Conservation (phyloP, 2,113 vertebrate species). For the Triplophysa rosa region DNA sequence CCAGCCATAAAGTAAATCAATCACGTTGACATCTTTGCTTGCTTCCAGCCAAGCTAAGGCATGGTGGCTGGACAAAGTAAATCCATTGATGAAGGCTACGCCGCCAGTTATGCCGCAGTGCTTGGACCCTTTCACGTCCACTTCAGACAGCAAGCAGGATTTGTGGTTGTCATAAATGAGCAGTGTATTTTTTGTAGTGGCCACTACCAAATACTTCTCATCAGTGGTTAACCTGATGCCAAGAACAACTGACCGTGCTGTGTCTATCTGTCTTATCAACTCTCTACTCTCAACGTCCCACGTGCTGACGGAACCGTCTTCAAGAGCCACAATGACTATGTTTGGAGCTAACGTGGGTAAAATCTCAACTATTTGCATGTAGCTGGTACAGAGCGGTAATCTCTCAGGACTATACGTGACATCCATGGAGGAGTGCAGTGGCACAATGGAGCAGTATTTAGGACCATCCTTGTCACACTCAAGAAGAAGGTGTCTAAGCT, state of each 20-base stretch:
- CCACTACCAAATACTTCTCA: slow-evolving; percentile 95
- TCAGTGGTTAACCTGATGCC: slow-evolving; percentile 90
- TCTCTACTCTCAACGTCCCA: slow-evolving; percentile 95
- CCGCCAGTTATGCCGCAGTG: slow-evolving; percentile 80
- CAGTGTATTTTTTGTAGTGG: slow-evolving; percentile 96
- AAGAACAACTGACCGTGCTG: slow-evolving; percentile 89
- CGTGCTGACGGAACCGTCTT: slow-evolving; percentile 96
- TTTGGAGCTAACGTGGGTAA: slow-evolving; percentile 91
- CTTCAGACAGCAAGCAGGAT: slow-evolving; percentile 94
- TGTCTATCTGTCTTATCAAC: slow-evolving; percentile 91
- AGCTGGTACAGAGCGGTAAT: slow-evolving; percentile 88
- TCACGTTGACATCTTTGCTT: slow-evolving; percentile 95
- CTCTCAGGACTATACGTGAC: slow-evolving; percentile 95
- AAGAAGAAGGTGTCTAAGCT: slow-evolving; percentile 92
- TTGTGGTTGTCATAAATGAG: slow-evolving; percentile 96
- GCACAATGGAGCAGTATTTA: slow-evolving; percentile 98
- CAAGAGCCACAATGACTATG: slow-evolving; percentile 89
- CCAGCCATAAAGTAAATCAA: slow-evolving; percentile 95
- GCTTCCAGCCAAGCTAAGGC: slow-evolving; percentile 96
- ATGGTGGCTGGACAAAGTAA: slow-evolving; percentile 91
- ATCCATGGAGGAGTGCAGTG: slow-evolving; percentile 96
- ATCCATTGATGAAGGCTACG: slow-evolving; percentile 92
- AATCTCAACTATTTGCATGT: slow-evolving; percentile 93
- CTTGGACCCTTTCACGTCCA: slow-evolving; percentile 96
- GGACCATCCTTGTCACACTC: slow-evolving; percentile 98